Evolutionary conservation across 2,113 vertebrate species (phyloP).

Genomic region (Corythornis vintsioides): DNA sequence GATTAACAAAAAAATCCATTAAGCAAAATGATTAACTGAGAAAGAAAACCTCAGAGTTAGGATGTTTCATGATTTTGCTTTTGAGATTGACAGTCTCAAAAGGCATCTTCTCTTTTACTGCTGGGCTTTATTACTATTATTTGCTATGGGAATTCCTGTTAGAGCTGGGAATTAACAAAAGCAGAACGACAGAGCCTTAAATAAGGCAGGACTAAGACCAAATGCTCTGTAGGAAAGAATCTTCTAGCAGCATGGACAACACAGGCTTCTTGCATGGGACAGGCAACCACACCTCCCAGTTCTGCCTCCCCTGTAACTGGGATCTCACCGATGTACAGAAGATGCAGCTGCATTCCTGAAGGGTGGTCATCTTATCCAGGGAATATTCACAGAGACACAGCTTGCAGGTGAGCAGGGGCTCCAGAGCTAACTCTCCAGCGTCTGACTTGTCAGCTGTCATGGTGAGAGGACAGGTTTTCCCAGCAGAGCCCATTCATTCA

Average conservation of each 20-base stretch:
- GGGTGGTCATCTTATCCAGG: conserved; percentile 79
- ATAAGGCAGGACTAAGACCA: background rate
- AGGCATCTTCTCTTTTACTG: background rate
- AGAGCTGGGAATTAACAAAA: background rate
- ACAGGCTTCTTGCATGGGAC: background rate
- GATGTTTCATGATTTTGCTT: background rate
- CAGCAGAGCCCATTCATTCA: conserved; percentile 69
- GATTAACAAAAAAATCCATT: too few species aligned
- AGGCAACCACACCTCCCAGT: background rate
- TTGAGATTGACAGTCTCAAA: background rate
- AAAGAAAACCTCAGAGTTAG: background rate
- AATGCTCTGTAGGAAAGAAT: background rate
- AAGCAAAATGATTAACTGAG: background rate
- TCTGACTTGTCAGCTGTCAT: conserved; percentile 76
- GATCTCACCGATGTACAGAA: conserved; percentile 88
- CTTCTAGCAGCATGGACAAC: background rate
- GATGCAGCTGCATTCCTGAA: conserved; percentile 87
- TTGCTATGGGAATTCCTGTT: background rate
- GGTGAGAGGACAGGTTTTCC: conserved; percentile 41
- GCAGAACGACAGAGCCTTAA: background rate
- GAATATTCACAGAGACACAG: conserved; percentile 89
- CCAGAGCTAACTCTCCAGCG: conserved; percentile 61
- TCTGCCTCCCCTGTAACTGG: background rate
- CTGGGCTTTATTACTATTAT: background rate
- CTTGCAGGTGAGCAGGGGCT: conserved; percentile 85